Conservation (phyloP, 2,888 invertebrate genomes). For the Ametastegia equiseti region DNA sequence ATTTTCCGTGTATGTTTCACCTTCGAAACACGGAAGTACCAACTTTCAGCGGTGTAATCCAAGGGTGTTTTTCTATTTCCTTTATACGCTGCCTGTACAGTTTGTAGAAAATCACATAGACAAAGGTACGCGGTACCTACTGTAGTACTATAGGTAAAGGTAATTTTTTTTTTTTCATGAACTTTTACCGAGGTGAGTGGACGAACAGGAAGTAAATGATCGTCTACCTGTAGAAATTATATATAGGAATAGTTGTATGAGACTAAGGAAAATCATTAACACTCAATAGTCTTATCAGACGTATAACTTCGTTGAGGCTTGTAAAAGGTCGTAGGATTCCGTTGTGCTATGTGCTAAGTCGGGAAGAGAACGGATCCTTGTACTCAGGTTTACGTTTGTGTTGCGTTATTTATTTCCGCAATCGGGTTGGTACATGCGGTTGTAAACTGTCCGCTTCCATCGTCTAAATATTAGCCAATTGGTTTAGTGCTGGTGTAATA, state of each 20-base stretch:
- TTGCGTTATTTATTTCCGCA: slow-evolving; percentile 35
- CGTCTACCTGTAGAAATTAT: neutral
- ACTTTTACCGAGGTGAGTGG: neutral
- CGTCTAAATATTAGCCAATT: neutral
- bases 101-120: neutral
- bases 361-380: neutral
- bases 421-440: slow-evolving; percentile 17
- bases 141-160: too few relatives aligned
- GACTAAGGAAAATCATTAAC: slow-evolving; percentile 5
- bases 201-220: neutral
- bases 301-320: neutral
- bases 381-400: neutral
- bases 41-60: slow-evolving; percentile 1
- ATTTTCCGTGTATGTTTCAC: slow-evolving; percentile 18
- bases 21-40: slow-evolving; percentile 19
- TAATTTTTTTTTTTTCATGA: neutral
- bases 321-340: slow-evolving; percentile 1
- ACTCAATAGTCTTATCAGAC: slow-evolving; percentile 4
- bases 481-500: slow-evolving; percentile 5
- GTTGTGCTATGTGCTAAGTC: neutral
- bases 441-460: slow-evolving; percentile 12
- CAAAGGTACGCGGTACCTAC: too few relatives aligned
- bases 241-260: neutral
- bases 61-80: neutral
- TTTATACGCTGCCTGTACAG: neutral